Evolutionary conservation across 2,888 invertebrate genomes (phyloP).

Genomic region (Calliphora vomitoria): DNA sequence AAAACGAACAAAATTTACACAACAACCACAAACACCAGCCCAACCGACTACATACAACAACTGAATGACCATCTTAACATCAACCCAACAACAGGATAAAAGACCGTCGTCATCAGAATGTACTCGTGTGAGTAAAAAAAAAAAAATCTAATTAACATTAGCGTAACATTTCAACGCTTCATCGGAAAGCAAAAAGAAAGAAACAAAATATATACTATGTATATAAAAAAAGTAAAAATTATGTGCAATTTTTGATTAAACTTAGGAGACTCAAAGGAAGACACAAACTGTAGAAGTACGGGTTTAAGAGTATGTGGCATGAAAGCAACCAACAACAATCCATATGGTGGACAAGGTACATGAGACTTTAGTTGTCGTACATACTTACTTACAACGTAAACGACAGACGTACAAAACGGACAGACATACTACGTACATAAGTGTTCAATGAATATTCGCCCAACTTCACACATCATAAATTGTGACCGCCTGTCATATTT

Average conservation of each 20-base stretch:
- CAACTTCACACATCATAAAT: conserved; percentile 77
- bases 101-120: conserved; percentile 55
- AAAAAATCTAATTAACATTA: conserved; percentile 74
- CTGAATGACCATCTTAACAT: conserved; percentile 19
- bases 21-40: conserved; percentile 52
- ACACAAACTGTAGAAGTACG: conserved; percentile 18
- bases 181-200: conserved; percentile 47
- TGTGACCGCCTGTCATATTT: conserved; percentile 75
- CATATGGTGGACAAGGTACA: conserved; percentile 65
- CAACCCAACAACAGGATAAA: conserved; percentile 50
- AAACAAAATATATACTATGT: neutral
- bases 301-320: conserved; percentile 12
- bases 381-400: conserved; percentile 51
- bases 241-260: conserved; percentile 71
- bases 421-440: conserved; percentile 39
- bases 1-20: conserved; percentile 63
- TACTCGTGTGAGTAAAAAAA: conserved; percentile 46
- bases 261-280: conserved; percentile 41
- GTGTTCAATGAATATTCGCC: conserved; percentile 74
- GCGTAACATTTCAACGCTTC: conserved; percentile 74
- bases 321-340: conserved; percentile 11
- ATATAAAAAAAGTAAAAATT: conserved; percentile 46
- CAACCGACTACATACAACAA: neutral
- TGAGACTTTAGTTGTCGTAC: conserved; percentile 48
- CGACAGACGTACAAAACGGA: conserved; percentile 25